phyloP scores from a whole-genome alignment of 2,888 invertebrate genomes.

The Ormyrus thymus region DNA sequence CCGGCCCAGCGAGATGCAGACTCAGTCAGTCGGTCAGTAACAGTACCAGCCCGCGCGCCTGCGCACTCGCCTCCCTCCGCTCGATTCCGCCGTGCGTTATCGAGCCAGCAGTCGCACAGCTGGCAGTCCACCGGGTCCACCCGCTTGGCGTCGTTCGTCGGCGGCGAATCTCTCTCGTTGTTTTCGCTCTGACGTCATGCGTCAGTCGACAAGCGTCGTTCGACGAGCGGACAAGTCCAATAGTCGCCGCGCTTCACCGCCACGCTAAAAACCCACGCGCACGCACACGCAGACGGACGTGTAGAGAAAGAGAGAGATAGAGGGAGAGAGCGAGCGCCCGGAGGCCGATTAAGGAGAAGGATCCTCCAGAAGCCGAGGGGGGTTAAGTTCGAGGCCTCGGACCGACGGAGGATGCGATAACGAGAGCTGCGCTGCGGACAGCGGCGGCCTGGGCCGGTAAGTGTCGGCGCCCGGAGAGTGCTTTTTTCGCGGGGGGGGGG shows the following conservation, averaged over 20 bases:
- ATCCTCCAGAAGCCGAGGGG: neutral
- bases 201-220: slow-evolving; percentile 48
- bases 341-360: neutral
- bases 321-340: neutral
- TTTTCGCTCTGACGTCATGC: slow-evolving; percentile 53
- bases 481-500: slow-evolving; percentile 54
- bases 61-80: no score
- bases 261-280: slow-evolving; percentile 7
- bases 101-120: no score
- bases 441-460: slow-evolving; percentile 50
- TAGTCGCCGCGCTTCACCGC: neutral
- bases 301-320: neutral
- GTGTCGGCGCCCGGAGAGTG: neutral
- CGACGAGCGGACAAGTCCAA: slow-evolving; percentile 43
- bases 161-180: slow-evolving; percentile 1
- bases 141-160: no score
- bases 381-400: slow-evolving; percentile 28
- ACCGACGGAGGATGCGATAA: slow-evolving; percentile 60
- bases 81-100: no score
- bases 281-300: neutral
- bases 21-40: no score
- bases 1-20: no score
- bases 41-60: no score
- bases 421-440: slow-evolving; percentile 43
- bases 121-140: no score